Conservation (phyloP, 2,113 vertebrate genomes). For the Columba janthina region DNA sequence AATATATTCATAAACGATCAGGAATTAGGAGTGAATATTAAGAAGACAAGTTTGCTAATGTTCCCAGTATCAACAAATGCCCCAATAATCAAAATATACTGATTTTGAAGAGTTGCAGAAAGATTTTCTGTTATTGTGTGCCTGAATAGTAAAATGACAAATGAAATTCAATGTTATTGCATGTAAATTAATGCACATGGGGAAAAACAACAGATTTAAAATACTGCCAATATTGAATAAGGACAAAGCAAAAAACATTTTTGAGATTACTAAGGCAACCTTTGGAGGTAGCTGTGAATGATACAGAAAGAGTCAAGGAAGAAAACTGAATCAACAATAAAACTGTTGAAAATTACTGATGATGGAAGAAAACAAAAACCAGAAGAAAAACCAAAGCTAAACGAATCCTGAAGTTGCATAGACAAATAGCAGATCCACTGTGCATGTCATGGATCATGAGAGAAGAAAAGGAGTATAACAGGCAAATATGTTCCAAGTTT, state of each 20-base stretch:
- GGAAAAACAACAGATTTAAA: not conserved
- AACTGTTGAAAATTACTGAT: not conserved
- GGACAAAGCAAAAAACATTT: not conserved
- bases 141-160: not conserved
- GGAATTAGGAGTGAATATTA: not conserved
- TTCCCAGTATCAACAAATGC: not conserved
- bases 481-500: not conserved
- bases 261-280: not conserved
- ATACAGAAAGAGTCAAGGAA: not conserved
- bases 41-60: not conserved
- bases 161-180: not conserved
- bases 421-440: not conserved
- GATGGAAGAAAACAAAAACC: not conserved
- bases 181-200: not conserved
- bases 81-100: not conserved
- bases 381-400: not conserved
- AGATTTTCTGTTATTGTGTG: not conserved
- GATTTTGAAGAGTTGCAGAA: not conserved
- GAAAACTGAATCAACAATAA: not conserved
- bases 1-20: not conserved
- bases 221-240: not conserved
- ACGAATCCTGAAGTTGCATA: not conserved
- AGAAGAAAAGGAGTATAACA: not conserved
- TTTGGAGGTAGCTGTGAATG: not conserved
- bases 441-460: not conserved